Evolutionary conservation across 2,797 vertebrate species (phyloP).

Genomic region (Chiroxiphia lanceolata): DNA sequence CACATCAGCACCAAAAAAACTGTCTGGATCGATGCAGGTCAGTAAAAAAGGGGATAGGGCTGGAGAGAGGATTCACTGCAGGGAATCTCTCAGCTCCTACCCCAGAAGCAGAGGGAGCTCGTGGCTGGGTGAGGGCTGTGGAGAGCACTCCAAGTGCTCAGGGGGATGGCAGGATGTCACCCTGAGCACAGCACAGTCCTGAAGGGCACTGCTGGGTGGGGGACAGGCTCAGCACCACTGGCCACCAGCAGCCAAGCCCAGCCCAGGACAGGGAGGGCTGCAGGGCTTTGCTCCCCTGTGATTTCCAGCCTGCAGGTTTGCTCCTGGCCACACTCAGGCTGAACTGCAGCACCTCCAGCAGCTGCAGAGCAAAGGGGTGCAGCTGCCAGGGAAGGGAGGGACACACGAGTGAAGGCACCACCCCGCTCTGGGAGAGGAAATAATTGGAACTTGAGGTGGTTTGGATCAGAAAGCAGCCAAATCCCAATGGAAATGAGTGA

Average conservation of each 20-base stretch:
- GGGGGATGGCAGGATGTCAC: accelerated
- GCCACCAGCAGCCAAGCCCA: background rate
- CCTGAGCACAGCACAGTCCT: accelerated
- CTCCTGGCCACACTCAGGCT: background rate
- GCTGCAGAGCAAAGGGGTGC: background rate
- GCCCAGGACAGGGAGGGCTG: too few relatives aligned
- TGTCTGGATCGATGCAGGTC: accelerated
- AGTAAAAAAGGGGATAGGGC: accelerated
- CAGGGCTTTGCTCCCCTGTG: background rate
- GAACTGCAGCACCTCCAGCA: background rate
- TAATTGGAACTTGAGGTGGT: background rate
- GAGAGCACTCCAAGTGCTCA: background rate
- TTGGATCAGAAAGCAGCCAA: background rate
- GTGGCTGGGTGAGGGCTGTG: accelerated
- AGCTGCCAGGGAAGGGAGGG: accelerated
- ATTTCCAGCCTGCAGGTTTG: background rate
- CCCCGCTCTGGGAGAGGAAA: background rate
- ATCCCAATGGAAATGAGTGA: background rate
- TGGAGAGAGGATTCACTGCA: background rate
- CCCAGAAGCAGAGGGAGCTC: background rate
- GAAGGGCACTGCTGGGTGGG: background rate
- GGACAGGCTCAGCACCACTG: background rate
- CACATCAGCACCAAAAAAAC: background rate
- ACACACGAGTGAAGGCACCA: background rate
- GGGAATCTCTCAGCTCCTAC: background rate